phyloP scores from a whole-genome alignment of 2,888 invertebrate species.

The Psylliodes chrysocephalus region DNA sequence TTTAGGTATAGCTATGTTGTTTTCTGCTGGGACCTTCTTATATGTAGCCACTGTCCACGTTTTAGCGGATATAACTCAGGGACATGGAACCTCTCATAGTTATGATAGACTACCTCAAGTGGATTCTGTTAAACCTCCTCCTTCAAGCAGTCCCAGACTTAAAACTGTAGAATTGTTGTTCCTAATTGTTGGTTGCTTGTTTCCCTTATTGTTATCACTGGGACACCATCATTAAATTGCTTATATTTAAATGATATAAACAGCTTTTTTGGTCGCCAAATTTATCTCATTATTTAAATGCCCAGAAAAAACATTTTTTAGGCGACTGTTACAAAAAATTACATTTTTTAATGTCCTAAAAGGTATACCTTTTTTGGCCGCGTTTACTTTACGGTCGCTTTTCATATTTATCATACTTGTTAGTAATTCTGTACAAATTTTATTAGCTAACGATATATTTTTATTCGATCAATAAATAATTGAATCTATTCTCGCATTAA shows the following conservation, averaged over 20 bases:
- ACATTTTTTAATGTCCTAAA: too few relatives aligned
- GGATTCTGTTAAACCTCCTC: conserved; percentile 19
- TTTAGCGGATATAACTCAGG: conserved; percentile 88
- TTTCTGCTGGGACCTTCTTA: conserved; percentile 98
- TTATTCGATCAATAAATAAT: too few relatives aligned
- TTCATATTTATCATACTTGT: too few relatives aligned
- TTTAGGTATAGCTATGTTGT: conserved; percentile 91
- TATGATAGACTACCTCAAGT: conserved; percentile 29
- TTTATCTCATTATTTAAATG: too few relatives aligned
- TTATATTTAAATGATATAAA: conserved; percentile 3
- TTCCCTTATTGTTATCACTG: conserved; percentile 90
- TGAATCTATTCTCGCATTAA: too few relatives aligned
- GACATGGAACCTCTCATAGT: conserved; percentile 41
- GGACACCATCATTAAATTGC: conserved; percentile 81
- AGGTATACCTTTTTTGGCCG: too few relatives aligned
- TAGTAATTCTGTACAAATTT: too few relatives aligned
- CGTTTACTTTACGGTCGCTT: too few relatives aligned
- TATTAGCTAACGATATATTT: too few relatives aligned
- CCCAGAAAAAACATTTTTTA: too few relatives aligned
- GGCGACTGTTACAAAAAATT: too few relatives aligned
- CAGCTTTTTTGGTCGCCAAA: too few relatives aligned
- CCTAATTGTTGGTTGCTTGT: conserved; percentile 85
- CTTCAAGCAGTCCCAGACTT: conserved; percentile 60
- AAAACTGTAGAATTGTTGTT: conserved; percentile 82
- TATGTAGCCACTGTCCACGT: conserved; percentile 99